Base-by-base conservation (phyloP, 2,797 vertebrate genomes). In the Xerus rutilus region DNA sequence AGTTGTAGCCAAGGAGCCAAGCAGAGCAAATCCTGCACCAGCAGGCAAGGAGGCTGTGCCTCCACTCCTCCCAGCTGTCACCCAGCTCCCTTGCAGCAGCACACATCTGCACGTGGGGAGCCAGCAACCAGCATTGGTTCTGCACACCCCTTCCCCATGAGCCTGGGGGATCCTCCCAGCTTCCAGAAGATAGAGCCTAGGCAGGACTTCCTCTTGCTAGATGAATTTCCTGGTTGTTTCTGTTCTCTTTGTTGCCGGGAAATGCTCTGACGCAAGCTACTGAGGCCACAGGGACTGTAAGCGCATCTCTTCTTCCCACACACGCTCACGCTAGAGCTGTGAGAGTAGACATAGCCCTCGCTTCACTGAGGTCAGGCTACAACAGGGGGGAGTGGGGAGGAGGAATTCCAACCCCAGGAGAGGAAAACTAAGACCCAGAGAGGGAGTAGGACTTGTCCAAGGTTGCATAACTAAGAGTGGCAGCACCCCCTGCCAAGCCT, bases 221-320 rank as follows among this genome's bases (percentile, higher is more conserved):
- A 64, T 65, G 69, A 86, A n/a, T 35, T 18, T 9, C 81, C 86
- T 57, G 78, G 14, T 67, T 65, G 45, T 96, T 96, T 87, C 89
- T 9, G 59, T 96, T 96, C 97, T 90, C 25, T 47, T 39, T 90
- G 59, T 83, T 70, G 3, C 57, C 54, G 11, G n/a, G 74, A 93
- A 92, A 45, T 30, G 10, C 64, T 85, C 70, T 39, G 59, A 89
- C 39, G 14, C 8, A 28, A 67, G 35, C 45, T 49, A 28, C 57
- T 49, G 17, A 52, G 39, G 45, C 7, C 15, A 2, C 28, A 57
- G 17, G 12, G 11, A 18, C 23, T 7, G 0, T 1, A 28, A 65
- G 17, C 57, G 21, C 35, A n/a, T 30, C 52, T 43, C 67, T 77
- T 72, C 52, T 70, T 30, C 91, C 69, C 10, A 17, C 54, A 20